Conservation (phyloP, 2,113 vertebrate species). For the Corynorhinus townsendii region DNA sequence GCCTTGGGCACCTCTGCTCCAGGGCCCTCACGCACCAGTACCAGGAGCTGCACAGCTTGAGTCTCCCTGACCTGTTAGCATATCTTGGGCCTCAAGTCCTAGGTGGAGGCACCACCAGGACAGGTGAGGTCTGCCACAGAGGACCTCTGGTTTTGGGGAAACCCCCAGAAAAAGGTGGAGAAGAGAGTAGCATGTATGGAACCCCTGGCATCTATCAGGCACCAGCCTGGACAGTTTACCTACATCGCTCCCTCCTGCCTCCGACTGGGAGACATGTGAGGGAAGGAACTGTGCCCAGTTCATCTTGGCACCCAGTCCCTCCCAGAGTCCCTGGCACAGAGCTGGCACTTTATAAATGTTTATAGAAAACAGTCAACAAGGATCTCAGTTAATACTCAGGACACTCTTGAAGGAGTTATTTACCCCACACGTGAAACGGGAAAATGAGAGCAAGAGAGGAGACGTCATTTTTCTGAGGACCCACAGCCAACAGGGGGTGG, state of each 20-base stretch:
- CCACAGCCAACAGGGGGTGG: background rate
- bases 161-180: background rate
- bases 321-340: background rate
- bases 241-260: background rate
- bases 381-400: background rate
- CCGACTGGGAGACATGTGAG: background rate
- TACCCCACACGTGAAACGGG: no score
- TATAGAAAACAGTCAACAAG: background rate
- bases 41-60: background rate
- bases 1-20: background rate
- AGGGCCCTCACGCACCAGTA: background rate
- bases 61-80: background rate
- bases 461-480: background rate
- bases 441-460: no score
- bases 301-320: background rate
- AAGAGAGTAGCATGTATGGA: background rate
- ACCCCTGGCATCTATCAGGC: background rate
- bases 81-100: fast-evolving
- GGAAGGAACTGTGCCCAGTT: background rate
- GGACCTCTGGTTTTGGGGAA: no score
- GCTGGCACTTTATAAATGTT: no score
- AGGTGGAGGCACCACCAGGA: background rate
- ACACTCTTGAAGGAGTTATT: background rate
- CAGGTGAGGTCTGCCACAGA: no score
- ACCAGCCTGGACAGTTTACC: background rate